Evolutionary conservation across 23 tunicate species (phyloP).

Genomic region (Phallusia fumigata): DNA sequence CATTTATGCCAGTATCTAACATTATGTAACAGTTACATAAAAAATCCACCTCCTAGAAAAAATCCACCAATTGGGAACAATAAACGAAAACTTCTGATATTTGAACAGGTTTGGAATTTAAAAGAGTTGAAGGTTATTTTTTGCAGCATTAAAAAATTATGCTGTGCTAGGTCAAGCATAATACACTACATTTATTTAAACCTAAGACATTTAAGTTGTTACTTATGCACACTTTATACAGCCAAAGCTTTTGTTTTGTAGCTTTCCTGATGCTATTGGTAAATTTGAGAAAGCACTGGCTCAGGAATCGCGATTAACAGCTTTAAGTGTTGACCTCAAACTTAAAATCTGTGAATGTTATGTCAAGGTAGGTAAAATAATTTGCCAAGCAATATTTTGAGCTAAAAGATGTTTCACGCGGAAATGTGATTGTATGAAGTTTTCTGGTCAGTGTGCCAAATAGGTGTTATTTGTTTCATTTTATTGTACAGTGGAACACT

Average conservation of each 20-base stretch:
- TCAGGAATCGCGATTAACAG: slow-evolving; percentile 59
- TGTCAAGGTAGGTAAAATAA: slow-evolving; percentile 58
- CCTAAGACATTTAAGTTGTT: background rate
- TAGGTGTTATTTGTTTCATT: slow-evolving; percentile 5
- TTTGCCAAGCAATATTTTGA: too few relatives aligned
- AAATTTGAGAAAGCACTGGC: slow-evolving; percentile 63
- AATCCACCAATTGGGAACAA: too few relatives aligned
- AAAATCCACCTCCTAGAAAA: too few relatives aligned
- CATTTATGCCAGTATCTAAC: too few relatives aligned
- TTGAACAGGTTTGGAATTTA: too few relatives aligned
- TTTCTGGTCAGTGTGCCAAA: background rate
- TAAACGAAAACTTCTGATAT: too few relatives aligned
- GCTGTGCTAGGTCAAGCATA: background rate
- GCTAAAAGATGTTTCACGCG: too few relatives aligned
- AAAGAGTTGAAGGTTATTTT: too few relatives aligned
- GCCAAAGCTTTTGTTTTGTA: slow-evolving; percentile 20
- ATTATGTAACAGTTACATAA: too few relatives aligned
- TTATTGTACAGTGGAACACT: slow-evolving; percentile 33
- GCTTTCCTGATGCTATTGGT: slow-evolving; percentile 72
- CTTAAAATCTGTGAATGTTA: slow-evolving; percentile 92
- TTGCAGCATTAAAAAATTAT: too few relatives aligned
- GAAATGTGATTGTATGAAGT: too few relatives aligned
- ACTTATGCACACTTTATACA: too few relatives aligned
- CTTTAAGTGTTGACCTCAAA: slow-evolving; percentile 56
- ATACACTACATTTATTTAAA: background rate